phyloP scores from a whole-genome alignment of 2,888 invertebrate genomes.

The Lepas anatifera region DNA sequence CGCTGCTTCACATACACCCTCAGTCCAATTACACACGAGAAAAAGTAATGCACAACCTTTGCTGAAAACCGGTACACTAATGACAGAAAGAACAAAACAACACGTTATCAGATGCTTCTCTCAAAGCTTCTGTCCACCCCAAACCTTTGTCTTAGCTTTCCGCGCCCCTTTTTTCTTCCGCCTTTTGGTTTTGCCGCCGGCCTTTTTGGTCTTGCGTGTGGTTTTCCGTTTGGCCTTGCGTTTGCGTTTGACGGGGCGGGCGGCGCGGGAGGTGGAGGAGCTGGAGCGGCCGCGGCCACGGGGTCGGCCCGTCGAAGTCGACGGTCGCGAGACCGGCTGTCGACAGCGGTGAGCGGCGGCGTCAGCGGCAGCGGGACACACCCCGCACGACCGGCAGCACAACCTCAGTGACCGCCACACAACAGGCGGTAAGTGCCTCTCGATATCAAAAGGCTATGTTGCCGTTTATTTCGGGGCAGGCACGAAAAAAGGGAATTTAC shows the following conservation, averaged over 20 bases:
- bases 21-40: too few relatives aligned
- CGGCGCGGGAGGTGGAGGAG: neutral
- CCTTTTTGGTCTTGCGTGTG: conserved; percentile 14
- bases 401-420: too few relatives aligned
- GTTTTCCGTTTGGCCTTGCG: conserved; percentile 3
- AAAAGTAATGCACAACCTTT: too few relatives aligned
- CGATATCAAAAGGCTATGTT: too few relatives aligned
- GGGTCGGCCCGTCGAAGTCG: neutral
- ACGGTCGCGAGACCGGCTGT: too few relatives aligned
- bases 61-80: neutral
- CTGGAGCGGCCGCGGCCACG: neutral
- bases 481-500: too few relatives aligned
- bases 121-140: neutral
- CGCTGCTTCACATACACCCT: too few relatives aligned
- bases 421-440: too few relatives aligned
- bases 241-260: conserved; percentile 7
- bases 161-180: conserved; percentile 18
- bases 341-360: too few relatives aligned
- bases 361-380: too few relatives aligned
- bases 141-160: conserved; percentile 8
- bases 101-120: neutral
- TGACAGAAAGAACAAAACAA: neutral
- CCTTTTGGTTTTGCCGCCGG: conserved; percentile 16
- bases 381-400: too few relatives aligned
- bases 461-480: too few relatives aligned